These are phyloP conservation scores for Ricordea florida DNA, from an alignment of 92 coral and sea anemone species.

Conservation along the genomic window DNA sequence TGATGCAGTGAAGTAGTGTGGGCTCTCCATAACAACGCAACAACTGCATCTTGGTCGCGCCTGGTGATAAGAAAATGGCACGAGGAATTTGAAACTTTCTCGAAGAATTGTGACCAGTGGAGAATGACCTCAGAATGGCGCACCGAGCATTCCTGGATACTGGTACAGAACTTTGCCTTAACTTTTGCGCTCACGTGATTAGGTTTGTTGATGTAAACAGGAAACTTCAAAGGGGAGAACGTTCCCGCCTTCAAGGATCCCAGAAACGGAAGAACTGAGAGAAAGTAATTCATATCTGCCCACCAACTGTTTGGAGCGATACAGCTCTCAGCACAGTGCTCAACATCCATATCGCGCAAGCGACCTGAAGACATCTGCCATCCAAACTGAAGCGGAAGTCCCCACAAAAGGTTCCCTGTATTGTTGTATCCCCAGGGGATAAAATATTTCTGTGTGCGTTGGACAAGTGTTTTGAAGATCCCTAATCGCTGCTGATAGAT, in stretches of 20 bases:
- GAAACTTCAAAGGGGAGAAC: slow-evolving; percentile 37
- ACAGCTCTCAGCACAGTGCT: not conserved
- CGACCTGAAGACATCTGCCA: slow-evolving; percentile 83
- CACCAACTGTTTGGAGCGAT: slow-evolving; percentile 84
- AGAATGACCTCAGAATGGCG: slow-evolving; percentile 50
- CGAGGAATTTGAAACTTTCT: too few relatives aligned
- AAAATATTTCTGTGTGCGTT: slow-evolving; percentile 57
- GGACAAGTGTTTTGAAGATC: slow-evolving; percentile 57
- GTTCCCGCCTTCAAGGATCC: slow-evolving; percentile 79
- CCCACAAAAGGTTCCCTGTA: slow-evolving; percentile 87
- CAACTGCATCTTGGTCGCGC: not conserved
- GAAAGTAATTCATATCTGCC: slow-evolving; percentile 87
- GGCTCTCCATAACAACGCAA: slow-evolving; percentile 57
- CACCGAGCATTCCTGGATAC: slow-evolving; percentile 54
- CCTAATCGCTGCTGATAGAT: slow-evolving; percentile 72
- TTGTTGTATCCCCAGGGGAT: slow-evolving; percentile 81
- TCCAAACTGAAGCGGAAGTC: slow-evolving; percentile 86
- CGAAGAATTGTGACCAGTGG: slow-evolving; percentile 72
- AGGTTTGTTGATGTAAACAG: slow-evolving; percentile 58
- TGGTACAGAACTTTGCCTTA: slow-evolving; percentile 66
- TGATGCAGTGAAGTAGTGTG: slow-evolving; percentile 51
- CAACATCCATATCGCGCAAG: not conserved
- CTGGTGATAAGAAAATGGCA: too few relatives aligned
- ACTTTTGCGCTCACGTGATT: slow-evolving; percentile 30
- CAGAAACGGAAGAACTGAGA: slow-evolving; percentile 80